A percentile compares a stretch with the other conserved stretches of the same genome.
These are phyloP conservation scores for Hepsetus odoe DNA, from an alignment of 2,113 vertebrate species.

Conservation along the genomic window DNA sequence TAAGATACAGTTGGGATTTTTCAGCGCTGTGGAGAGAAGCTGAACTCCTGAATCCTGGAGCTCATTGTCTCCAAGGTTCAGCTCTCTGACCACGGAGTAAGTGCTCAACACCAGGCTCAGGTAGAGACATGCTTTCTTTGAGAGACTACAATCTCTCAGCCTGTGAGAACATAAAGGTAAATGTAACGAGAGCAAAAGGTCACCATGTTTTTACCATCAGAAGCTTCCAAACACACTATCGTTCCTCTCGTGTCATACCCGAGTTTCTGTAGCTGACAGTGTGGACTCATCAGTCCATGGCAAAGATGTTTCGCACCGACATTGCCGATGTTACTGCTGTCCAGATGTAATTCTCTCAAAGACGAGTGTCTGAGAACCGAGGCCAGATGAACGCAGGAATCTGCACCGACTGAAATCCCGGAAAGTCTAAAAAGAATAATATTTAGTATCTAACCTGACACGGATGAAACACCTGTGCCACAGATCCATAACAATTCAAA, in stretches of 20 bases:
- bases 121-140: background rate
- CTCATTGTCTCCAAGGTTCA: conserved; percentile 20
- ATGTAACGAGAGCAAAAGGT: background rate
- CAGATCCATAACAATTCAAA: background rate
- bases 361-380: conserved; percentile 19
- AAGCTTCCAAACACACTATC: background rate
- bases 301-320: conserved; percentile 31
- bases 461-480: too few relatives aligned
- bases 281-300: conserved; percentile 32
- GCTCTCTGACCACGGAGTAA: conserved; percentile 29
- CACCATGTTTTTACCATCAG: too few relatives aligned
- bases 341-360: conserved; percentile 36
- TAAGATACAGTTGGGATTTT: conserved; percentile 18
- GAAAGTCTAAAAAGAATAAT: conserved; percentile 1
- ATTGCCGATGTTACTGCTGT: conserved; percentile 19
- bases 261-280: conserved; percentile 23
- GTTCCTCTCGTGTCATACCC: background rate
- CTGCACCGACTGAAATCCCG: conserved; percentile 10
- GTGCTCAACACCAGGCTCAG: conserved; percentile 12
- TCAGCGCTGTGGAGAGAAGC: conserved; percentile 14
- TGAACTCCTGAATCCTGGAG: conserved; percentile 8
- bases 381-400: conserved; percentile 6
- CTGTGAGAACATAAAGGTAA: background rate
- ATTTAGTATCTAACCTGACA: background rate
- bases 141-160: conserved; percentile 31